Percentiles rank a stretch among this genome's conserved stretches.
Evolutionary conservation across 2,797 vertebrate genomes (phyloP).

Genomic region (Chrosomus eos): DNA sequence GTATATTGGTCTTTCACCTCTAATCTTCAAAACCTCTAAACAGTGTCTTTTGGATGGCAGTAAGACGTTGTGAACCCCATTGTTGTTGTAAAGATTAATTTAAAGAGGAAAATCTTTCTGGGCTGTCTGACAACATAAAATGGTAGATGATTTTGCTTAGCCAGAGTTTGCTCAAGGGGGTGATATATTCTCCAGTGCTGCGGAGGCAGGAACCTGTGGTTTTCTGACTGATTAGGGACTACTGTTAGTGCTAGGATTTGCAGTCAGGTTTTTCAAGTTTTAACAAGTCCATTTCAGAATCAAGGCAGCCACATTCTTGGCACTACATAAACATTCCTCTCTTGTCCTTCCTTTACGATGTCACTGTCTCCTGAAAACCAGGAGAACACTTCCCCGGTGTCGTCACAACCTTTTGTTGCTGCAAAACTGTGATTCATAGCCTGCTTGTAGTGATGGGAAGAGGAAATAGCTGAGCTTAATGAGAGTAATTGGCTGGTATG

Average conservation of each 20-base stretch:
- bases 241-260: slow-evolving; percentile 51
- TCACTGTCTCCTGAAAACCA: slow-evolving; percentile 34
- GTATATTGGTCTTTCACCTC: not conserved
- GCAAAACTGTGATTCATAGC: slow-evolving; percentile 54
- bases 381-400: slow-evolving; percentile 28
- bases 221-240: slow-evolving; percentile 50
- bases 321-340: slow-evolving; percentile 46
- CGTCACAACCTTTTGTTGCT: slow-evolving; percentile 58
- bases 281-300: slow-evolving; percentile 68
- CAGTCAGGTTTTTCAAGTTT: slow-evolving; percentile 69
- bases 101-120: slow-evolving; percentile 23
- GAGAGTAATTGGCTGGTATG: slow-evolving; percentile 66
- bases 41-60: slow-evolving; percentile 15
- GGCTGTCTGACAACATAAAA: slow-evolving; percentile 29
- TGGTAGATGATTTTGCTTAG: slow-evolving; percentile 26
- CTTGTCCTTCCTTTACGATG: slow-evolving; percentile 49
- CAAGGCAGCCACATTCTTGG: slow-evolving; percentile 63
- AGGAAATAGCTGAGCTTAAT: slow-evolving; percentile 73
- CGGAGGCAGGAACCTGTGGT: slow-evolving; percentile 14
- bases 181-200: slow-evolving; percentile 14
- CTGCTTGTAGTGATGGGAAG: slow-evolving; percentile 65
- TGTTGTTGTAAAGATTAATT: slow-evolving; percentile 32
- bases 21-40: slow-evolving; percentile 8
- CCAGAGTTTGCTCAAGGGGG: not conserved
- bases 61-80: not conserved